A percentile compares a stretch with the other conserved stretches of the same genome.
These are phyloP conservation scores for Morelia viridis DNA, from an alignment of 2,797 vertebrate species.

Conservation along the genomic window DNA sequence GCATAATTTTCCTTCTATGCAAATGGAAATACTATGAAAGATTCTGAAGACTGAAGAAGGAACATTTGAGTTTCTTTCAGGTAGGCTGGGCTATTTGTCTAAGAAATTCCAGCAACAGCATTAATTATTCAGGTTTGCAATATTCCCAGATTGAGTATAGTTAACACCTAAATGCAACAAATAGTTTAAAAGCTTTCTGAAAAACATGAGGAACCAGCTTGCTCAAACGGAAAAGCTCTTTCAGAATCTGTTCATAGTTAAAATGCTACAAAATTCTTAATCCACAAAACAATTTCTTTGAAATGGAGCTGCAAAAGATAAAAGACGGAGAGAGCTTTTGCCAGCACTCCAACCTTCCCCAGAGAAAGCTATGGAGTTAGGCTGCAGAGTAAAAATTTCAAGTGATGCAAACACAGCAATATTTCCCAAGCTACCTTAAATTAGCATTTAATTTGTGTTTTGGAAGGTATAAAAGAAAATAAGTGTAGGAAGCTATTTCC, in stretches of 20 bases:
- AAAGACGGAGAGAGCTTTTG: slow-evolving; percentile 14
- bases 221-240: slow-evolving; percentile 5
- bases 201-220: background rate
- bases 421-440: background rate
- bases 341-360: slow-evolving; percentile 3
- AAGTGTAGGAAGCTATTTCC: slow-evolving; percentile 17
- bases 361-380: background rate
- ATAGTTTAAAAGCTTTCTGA: background rate
- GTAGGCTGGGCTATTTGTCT: background rate
- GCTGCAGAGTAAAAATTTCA: background rate
- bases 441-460: background rate
- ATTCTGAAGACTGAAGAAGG: background rate
- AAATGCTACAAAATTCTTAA: slow-evolving; percentile 23
- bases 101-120: background rate
- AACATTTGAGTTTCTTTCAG: background rate
- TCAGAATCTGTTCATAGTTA: rapidly evolving
- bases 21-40: background rate
- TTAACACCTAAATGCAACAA: background rate
- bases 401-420: background rate
- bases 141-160: background rate
- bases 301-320: slow-evolving; percentile 1
- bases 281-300: background rate
- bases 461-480: background rate
- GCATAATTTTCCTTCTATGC: background rate
- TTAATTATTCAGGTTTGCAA: background rate